phyloP scores from a whole-genome alignment of 2,888 invertebrate genomes.

The Aleiodes alternator region DNA sequence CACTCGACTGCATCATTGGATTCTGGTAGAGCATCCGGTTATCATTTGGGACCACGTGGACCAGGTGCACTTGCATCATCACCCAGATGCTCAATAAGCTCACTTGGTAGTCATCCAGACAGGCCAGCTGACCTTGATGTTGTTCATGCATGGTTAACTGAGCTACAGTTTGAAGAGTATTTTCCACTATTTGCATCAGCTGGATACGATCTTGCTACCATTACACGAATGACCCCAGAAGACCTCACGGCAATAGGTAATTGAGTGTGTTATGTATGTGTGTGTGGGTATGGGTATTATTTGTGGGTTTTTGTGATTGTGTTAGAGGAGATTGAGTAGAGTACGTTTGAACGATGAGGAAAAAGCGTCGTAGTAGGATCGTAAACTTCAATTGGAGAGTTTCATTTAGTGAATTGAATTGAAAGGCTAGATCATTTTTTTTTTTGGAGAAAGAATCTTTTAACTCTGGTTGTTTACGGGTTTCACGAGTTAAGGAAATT shows the following conservation, averaged over 20 bases:
- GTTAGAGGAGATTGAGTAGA: background rate
- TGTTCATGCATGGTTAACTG: conserved; percentile 95
- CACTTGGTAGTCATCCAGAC: conserved; percentile 73
- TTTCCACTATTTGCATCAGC: conserved; percentile 94
- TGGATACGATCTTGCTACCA: conserved; percentile 98
- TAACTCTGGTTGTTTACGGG: too few species aligned
- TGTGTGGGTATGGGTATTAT: background rate
- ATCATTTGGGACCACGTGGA: conserved; percentile 78
- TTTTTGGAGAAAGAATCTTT: too few species aligned
- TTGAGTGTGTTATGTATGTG: conserved; percentile 32
- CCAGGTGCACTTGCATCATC: conserved; percentile 78
- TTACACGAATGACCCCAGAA: conserved; percentile 99
- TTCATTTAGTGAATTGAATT: background rate
- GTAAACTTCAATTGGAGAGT: conserved; percentile 28
- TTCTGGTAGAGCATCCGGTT: conserved; percentile 93
- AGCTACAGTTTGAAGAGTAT: conserved; percentile 96
- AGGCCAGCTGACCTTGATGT: conserved; percentile 87
- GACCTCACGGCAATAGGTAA: conserved; percentile 88
- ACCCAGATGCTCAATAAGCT: conserved; percentile 85
- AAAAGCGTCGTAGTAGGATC: background rate
- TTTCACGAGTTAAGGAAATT: too few species aligned
- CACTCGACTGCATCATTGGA: conserved; percentile 94
- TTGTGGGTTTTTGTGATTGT: too few species aligned
- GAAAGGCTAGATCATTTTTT: too few species aligned
- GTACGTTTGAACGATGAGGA: conserved; percentile 6